A percentile compares a stretch with the other conserved stretches of the same genome.
phyloP scores from a whole-genome alignment of 2,888 invertebrate genomes.

The Dendrolimus houi region DNA sequence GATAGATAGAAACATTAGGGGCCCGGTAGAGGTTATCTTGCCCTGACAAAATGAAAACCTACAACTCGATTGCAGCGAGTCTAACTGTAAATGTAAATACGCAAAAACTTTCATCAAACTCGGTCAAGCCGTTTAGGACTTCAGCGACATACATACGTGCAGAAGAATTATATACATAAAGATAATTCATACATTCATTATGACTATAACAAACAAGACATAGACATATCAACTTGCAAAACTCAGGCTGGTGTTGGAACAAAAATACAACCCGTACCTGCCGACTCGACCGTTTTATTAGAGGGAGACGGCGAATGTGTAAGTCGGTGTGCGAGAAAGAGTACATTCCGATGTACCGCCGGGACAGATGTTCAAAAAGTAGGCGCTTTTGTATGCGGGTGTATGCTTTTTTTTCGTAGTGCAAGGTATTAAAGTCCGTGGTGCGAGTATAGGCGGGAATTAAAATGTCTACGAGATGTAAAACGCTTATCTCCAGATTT shows the following conservation, averaged over 20 bases:
- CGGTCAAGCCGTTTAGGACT: too few relatives aligned
- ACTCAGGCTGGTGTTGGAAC: constrained; percentile 22
- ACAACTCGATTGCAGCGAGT: too few relatives aligned
- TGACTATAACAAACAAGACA: too few relatives aligned
- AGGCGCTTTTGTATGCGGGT: constrained; percentile 56
- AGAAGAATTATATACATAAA: too few relatives aligned
- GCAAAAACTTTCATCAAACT: too few relatives aligned
- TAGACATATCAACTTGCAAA: constrained; percentile 22
- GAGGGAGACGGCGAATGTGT: constrained; percentile 12
- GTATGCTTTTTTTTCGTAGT: constrained; percentile 33
- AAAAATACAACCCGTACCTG: constrained; percentile 27
- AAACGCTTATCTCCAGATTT: neutral
- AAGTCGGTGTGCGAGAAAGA: constrained; percentile 12
- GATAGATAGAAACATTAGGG: too few relatives aligned
- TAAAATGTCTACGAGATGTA: constrained; percentile 2
- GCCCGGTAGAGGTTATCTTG: too few relatives aligned
- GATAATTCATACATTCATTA: too few relatives aligned
- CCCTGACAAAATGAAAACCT: too few relatives aligned
- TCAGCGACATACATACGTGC: too few relatives aligned
- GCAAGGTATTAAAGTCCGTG: neutral
- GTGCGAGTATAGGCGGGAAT: neutral
- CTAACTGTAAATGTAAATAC: too few relatives aligned
- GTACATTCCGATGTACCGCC: constrained; percentile 13
- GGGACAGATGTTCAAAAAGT: constrained; percentile 64
- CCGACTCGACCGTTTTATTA: constrained; percentile 11